Base-by-base conservation (phyloP, 2,797 vertebrate species). In the Anabas testudineus region DNA sequence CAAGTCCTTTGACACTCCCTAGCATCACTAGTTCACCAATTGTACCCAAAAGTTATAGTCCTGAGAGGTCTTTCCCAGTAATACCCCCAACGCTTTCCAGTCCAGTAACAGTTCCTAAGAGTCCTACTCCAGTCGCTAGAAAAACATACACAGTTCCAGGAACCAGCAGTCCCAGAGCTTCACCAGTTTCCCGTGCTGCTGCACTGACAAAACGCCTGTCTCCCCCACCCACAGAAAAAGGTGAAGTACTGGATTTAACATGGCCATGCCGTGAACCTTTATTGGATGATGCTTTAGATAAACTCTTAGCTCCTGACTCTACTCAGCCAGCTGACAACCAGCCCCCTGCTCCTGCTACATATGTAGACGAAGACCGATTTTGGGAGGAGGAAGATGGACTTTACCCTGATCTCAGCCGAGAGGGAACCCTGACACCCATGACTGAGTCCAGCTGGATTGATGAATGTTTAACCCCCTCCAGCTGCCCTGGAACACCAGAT, bases 401-500 rank as follows among this genome's bases (percentile, higher is more conserved):
- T 63, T 88, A 82, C 84, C 81, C 22, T 0, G 82, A 86, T 30
- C 2, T 0, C 60, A 90, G 88, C 78, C 84, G 76, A 56, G 56
- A 88, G 43, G 90, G 76, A 64, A 89, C 90, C 12, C 58, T 90
- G 59, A 92, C 91, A 5, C 91, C 92, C 18, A 82, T 89, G 85
- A 94, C 92, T 7, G 92, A 94, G 68, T 88, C 82, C 82, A 91
- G 90, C 87, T 94, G 93, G 91, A 85, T 93, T 2, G 92, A 92
- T 5, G 93, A 92, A 60, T 92, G 88, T 71, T 71, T 85, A 64
- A 93, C 91, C 48, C 92, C 93, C 19, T 91, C 90, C 61, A 65
- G 82, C 47, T 91, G 82, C 76, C 93, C 76, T 1, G 76, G 78
- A 60, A 88, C 87, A 46, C 85, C 90, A 78, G 94, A 92, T 71